phyloP scores from a whole-genome alignment of 2,113 vertebrate species.

The Ailuropoda melanoleuca region DNA sequence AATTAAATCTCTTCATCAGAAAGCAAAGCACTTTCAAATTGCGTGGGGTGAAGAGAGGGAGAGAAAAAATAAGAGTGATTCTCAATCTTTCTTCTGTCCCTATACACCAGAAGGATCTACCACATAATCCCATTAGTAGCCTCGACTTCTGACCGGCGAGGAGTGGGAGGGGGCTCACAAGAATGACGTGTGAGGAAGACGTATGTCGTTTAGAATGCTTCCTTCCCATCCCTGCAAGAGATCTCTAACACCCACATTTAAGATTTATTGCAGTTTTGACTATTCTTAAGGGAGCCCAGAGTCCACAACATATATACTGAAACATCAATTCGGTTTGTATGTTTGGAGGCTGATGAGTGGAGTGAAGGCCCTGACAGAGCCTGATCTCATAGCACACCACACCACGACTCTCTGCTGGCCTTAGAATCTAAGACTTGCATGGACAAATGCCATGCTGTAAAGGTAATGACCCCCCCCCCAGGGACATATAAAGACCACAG shows the following conservation, averaged over 20 bases:
- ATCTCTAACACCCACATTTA: neutral
- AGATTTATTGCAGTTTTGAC: neutral
- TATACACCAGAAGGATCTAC: neutral
- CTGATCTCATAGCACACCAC: neutral
- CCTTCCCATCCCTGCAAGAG: neutral
- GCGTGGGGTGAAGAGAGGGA: neutral
- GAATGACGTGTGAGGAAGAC: neutral
- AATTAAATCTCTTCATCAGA: neutral
- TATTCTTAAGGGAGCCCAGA: neutral
- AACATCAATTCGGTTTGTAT: neutral
- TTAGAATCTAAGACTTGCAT: neutral
- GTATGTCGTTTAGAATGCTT: neutral
- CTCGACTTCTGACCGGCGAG: neutral
- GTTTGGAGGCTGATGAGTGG: neutral
- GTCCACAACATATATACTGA: neutral
- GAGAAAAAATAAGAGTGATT: neutral
- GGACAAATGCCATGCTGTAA: neutral
- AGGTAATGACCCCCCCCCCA: neutral
- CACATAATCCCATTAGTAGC: neutral
- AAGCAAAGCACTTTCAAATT: constrained; percentile 21
- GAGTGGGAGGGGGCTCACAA: neutral
- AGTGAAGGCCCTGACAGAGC: neutral
- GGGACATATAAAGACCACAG: neutral
- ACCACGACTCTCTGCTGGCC: neutral
- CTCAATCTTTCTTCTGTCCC: neutral